These are phyloP conservation scores for Herminia tarsipennalis DNA, from an alignment of 2,888 invertebrate genomes.

Conservation along the genomic window DNA sequence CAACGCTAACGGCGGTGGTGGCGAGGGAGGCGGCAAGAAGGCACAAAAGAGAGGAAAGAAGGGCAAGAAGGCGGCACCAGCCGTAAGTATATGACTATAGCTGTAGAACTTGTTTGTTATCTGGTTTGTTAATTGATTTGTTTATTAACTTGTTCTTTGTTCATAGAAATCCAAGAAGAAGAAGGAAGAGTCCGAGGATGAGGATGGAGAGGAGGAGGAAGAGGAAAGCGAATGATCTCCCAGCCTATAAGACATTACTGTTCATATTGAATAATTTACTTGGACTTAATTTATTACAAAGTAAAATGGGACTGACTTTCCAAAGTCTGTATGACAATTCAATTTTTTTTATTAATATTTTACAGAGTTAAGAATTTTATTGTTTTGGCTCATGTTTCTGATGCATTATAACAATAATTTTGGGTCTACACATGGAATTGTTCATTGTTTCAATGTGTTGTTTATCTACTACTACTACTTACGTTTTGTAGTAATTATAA, in stretches of 20 bases:
- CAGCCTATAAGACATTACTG: conserved; percentile 72
- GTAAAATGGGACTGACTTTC: conserved; percentile 83
- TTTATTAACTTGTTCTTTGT: conserved; percentile 13
- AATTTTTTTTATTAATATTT: conserved; percentile 47
- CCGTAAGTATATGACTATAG: conserved; percentile 60
- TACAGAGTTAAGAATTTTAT: conserved; percentile 37
- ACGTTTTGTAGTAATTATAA: conserved; percentile 62
- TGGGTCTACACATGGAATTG: conserved; percentile 67
- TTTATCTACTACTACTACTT: conserved; percentile 62
- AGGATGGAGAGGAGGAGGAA: conserved; percentile 87
- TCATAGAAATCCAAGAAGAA: conserved; percentile 82
- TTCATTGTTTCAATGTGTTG: conserved; percentile 66
- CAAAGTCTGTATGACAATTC: conserved; percentile 74
- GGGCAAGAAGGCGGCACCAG: conserved; percentile 75
- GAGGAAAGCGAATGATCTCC: conserved; percentile 88
- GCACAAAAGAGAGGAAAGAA: conserved; percentile 86
- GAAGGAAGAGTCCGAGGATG: conserved; percentile 88
- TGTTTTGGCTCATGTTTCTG: conserved; percentile 46
- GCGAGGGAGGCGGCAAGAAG: conserved; percentile 81
- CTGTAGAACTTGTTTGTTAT: background rate
- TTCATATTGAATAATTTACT: conserved; percentile 85
- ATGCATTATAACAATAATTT: conserved; percentile 54
- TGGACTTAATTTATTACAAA: conserved; percentile 85
- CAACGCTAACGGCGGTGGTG: conserved; percentile 90
- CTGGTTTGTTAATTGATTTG: background rate